These are phyloP conservation scores for Clusia tigrina DNA, from an alignment of 2,888 invertebrate species.

Conservation along the genomic window DNA sequence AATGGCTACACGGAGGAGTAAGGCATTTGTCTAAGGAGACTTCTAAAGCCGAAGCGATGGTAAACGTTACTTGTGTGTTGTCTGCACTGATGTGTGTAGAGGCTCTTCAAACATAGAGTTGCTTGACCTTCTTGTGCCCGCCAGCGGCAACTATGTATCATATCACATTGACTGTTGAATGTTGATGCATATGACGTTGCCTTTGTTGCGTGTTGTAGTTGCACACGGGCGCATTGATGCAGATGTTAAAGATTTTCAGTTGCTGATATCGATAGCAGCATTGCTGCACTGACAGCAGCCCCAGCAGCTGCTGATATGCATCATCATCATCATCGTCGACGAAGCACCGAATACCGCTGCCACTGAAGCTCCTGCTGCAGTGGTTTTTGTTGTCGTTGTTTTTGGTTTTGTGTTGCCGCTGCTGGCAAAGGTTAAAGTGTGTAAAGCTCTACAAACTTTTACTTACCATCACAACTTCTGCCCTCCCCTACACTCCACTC, in stretches of 20 bases:
- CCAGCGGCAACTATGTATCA: neutral
- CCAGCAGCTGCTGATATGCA: slow-evolving; percentile 29
- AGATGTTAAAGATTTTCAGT: slow-evolving; percentile 39
- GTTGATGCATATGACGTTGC: slow-evolving; percentile 2
- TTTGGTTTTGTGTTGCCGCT: slow-evolving; percentile 8
- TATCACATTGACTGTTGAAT: too few species aligned
- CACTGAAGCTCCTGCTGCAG: neutral
- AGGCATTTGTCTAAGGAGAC: too few species aligned
- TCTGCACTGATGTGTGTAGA: too few species aligned
- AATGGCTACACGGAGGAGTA: neutral
- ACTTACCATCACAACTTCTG: neutral
- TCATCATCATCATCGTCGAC: slow-evolving; percentile 2
- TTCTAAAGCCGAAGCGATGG: too few species aligned
- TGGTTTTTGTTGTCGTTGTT: slow-evolving; percentile 2
- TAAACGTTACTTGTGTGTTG: too few species aligned
- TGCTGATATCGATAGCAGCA: slow-evolving; percentile 31
- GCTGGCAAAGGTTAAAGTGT: slow-evolving; percentile 30
- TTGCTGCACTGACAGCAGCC: slow-evolving; percentile 30
- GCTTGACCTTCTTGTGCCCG: too few species aligned
- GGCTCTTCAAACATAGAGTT: too few species aligned
- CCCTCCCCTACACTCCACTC: neutral
- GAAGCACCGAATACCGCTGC: neutral
- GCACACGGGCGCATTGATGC: slow-evolving; percentile 33
- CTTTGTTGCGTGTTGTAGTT: slow-evolving; percentile 10
- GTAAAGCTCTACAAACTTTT: slow-evolving; percentile 18